phyloP scores from a whole-genome alignment of 2,113 vertebrate genomes.

The Choloepus hoffmanni region DNA sequence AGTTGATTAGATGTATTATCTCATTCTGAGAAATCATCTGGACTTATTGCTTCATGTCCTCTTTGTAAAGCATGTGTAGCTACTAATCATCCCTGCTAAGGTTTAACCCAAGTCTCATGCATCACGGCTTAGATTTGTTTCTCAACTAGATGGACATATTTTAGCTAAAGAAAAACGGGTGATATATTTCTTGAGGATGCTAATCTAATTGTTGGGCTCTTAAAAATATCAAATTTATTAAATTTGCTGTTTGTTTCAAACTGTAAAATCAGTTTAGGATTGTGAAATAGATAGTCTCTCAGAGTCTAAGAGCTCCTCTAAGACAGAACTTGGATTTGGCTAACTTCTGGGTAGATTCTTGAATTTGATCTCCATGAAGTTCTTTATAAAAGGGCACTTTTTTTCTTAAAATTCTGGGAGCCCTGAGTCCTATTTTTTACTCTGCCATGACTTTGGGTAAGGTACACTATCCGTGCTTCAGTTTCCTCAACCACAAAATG shows the following conservation, averaged over 20 bases:
- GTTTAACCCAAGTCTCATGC: neutral
- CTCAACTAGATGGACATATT: neutral
- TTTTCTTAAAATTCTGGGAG: neutral
- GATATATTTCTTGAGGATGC: neutral
- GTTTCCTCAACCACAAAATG: neutral
- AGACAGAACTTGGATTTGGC: neutral
- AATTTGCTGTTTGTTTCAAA: too few relatives aligned
- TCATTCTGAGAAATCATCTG: slow-evolving; percentile 30
- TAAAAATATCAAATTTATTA: slow-evolving; percentile 20
- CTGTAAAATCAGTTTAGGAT: neutral
- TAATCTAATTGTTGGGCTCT: neutral
- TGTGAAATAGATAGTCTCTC: neutral
- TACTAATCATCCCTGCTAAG: neutral
- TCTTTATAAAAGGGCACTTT: neutral
- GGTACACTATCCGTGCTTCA: neutral
- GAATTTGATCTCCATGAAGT: neutral
- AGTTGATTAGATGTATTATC: slow-evolving; percentile 32
- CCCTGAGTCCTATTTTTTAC: neutral
- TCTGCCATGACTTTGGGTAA: neutral
- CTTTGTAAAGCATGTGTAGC: neutral
- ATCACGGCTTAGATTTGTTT: neutral
- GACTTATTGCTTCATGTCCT: neutral
- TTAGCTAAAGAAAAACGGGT: slow-evolving; percentile 32
- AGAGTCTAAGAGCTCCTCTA: neutral
- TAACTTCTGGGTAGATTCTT: neutral